phyloP scores from a whole-genome alignment of 2,888 invertebrate species.

The Stegophylla sp. region DNA sequence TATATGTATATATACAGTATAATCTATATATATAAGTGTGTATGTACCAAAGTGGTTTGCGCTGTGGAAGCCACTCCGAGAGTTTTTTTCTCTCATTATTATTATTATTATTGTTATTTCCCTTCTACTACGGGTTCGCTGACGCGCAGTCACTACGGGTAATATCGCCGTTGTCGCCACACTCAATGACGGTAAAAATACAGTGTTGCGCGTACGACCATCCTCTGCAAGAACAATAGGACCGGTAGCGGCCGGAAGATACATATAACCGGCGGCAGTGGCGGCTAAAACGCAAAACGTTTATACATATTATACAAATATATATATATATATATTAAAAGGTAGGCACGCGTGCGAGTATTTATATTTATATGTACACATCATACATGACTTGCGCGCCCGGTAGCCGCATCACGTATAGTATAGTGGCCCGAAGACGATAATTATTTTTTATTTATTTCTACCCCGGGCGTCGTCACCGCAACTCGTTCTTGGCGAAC shows the following conservation, averaged over 20 bases:
- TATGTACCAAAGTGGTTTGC: conserved; percentile 42
- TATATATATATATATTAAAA: background rate
- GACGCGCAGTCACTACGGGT: conserved; percentile 10
- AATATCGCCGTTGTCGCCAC: conserved; percentile 24
- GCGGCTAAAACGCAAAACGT: conserved; percentile 41
- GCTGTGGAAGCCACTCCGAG: conserved; percentile 31
- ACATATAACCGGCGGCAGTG: conserved; percentile 38
- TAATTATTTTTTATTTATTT: conserved; percentile 52
- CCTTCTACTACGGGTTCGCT: background rate
- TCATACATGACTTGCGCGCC: background rate
- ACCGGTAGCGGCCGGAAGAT: conserved; percentile 58
- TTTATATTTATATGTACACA: no score
- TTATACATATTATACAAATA: background rate
- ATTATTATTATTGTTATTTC: conserved; percentile 36
- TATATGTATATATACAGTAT: background rate
- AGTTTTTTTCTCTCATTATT: conserved; percentile 10
- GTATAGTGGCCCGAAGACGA: conserved; percentile 21
- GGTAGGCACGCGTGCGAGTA: background rate
- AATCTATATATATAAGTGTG: background rate
- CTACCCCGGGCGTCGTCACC: conserved; percentile 33
- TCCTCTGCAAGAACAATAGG: conserved; percentile 53
- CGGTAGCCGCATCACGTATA: conserved; percentile 8
- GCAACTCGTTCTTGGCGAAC: background rate
- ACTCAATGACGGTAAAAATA: background rate
- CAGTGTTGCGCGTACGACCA: background rate